Evolutionary conservation across 2,888 invertebrate species (phyloP).

Genomic region (Torymus tubicola): DNA sequence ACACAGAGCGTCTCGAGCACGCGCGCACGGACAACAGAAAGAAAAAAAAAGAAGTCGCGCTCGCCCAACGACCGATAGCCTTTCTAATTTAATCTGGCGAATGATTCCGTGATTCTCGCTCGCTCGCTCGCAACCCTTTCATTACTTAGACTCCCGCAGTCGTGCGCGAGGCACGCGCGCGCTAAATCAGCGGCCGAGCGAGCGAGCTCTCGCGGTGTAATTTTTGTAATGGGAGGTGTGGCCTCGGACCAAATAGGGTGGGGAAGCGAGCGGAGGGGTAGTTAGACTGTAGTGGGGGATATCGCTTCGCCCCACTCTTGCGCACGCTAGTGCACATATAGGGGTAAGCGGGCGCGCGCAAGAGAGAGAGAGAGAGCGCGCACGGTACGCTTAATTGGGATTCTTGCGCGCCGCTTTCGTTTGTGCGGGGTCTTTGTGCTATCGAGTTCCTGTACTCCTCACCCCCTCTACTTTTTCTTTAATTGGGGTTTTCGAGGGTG

Average conservation of each 20-base stretch:
- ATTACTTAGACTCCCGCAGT: constrained; percentile 74
- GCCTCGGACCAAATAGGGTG: constrained; percentile 61
- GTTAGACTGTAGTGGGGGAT: neutral
- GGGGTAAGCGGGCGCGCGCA: neutral
- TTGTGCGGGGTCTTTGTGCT: constrained; percentile 42
- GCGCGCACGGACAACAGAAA: constrained; percentile 31
- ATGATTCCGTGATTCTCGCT: constrained; percentile 77
- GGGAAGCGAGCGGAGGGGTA: constrained; percentile 52
- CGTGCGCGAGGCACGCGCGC: constrained; percentile 62
- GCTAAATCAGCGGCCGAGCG: constrained; percentile 74
- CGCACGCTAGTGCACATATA: too few species aligned
- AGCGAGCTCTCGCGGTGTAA: constrained; percentile 75
- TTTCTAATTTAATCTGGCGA: constrained; percentile 77
- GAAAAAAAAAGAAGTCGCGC: constrained; percentile 46
- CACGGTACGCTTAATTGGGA: constrained; percentile 55
- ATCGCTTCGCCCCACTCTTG: too few species aligned
- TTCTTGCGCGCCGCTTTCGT: constrained; percentile 53
- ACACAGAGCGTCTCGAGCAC: neutral
- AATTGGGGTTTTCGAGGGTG: too few species aligned
- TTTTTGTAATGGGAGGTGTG: constrained; percentile 77
- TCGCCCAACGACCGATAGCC: constrained; percentile 64
- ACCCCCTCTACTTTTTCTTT: neutral
- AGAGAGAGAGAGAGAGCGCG: constrained; percentile 12
- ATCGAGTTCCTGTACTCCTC: constrained; percentile 37
- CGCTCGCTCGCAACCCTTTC: constrained; percentile 72